phyloP scores from a whole-genome alignment of 2,888 invertebrate species.

The Stenotaenia linearis region DNA sequence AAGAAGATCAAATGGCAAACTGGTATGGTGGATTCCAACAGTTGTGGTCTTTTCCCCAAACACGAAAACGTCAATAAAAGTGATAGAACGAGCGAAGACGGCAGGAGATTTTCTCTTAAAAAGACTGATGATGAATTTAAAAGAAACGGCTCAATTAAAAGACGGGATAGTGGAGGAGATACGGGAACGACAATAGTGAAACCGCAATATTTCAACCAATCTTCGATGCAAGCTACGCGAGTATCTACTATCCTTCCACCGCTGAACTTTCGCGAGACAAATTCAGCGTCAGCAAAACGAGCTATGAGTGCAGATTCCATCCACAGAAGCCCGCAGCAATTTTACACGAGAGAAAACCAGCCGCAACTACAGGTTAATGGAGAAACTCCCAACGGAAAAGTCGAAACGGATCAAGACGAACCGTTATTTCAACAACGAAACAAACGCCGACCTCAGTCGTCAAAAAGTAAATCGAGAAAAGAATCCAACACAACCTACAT shows the following conservation, averaged over 20 bases:
- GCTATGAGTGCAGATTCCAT: neutral
- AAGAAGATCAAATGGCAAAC: constrained; percentile 9
- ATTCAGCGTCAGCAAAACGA: neutral
- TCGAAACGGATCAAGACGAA: neutral
- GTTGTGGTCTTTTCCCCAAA: neutral
- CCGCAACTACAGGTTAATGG: neutral
- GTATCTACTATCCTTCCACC: neutral
- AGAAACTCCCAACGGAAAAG: neutral
- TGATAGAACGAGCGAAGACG: neutral
- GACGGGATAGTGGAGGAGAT: neutral
- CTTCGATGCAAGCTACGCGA: neutral
- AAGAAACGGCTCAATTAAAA: neutral
- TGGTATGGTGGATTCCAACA: neutral
- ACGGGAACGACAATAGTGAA: neutral
- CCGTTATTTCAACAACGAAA: neutral
- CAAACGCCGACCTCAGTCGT: neutral
- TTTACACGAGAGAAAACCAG: neutral
- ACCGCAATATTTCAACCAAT: neutral
- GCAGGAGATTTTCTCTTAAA: neutral
- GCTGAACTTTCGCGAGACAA: neutral
- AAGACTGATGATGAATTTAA: neutral
- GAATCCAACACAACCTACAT: neutral
- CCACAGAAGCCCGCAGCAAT: neutral
- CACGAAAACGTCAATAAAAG: neutral
- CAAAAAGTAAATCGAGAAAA: neutral